Evolutionary conservation across 2,113 vertebrate genomes (phyloP), one percentile per base, ranked within the genome.

Genomic region (Labeo rohita): DNA sequence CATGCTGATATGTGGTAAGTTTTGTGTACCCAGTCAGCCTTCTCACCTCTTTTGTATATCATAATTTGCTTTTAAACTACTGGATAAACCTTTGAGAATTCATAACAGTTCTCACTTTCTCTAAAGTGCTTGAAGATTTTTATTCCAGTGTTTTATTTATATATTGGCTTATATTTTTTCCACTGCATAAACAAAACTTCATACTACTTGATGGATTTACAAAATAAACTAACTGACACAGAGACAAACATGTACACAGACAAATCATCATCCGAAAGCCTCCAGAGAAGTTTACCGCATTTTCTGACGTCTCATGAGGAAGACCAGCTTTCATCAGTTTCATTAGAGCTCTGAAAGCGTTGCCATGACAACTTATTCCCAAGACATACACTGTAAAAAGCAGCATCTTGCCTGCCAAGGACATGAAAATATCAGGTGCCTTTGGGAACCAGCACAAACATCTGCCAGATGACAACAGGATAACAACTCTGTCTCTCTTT

Each of bases 361-460:
- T 89, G 77, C 88, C 88, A 88, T 89, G 83, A 78, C 79, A 91
- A 89, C 86, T 59, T 83, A 86, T 90, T 88, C 88, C 88, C 88
- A 85, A 90, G 88, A 89, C 81, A 90, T 81, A 47, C 68, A 86
- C 63, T 47, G 79, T 74, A 75, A 84, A 88, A 84, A 80, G 72
- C 85, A 84, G 84, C 78, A 87, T 87, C 87, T 85, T 63, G 63
- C 56, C 83, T 82, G 83, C 78, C 83, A 89, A 90, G 84, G 86
- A 91, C 89, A 87, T 63, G 36, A 80, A 86, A 84, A 89, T 77
- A 90, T 84, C 86, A 83, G 76, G 65, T 85, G 49, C 85, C 85
- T 80, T 39, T 91, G 84, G 85, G 85, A 89, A 68, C 78, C 86
- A 77, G 54, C 28, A 43, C 76, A 87, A 87, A 90, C 84, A 87